These are phyloP conservation scores for Chlorospingus flavigularis DNA, from an alignment of 2,797 vertebrate species.

Conservation along the genomic window DNA sequence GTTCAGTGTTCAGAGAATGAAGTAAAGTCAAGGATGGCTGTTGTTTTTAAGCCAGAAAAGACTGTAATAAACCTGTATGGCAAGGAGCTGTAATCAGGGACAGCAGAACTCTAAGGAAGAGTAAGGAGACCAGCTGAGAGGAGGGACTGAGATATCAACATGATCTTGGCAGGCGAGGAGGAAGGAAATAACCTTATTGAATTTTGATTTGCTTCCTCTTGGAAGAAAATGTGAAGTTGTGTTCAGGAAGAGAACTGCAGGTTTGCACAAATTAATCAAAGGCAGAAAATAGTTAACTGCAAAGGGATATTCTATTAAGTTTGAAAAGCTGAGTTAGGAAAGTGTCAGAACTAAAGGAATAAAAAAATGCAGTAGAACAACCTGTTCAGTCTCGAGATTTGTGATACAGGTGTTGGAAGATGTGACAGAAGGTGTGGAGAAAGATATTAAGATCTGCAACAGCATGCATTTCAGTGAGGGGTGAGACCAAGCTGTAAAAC, in stretches of 20 bases:
- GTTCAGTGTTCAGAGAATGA: not conserved
- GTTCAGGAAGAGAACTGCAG: not conserved
- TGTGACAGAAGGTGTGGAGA: not conserved
- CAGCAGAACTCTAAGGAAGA: not conserved
- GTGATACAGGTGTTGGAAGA: fast-evolving
- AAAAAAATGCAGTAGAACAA: not conserved
- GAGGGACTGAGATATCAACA: not conserved
- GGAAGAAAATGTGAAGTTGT: not conserved
- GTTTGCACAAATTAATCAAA: not conserved
- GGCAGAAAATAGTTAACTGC: not conserved
- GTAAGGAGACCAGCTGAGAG: not conserved
- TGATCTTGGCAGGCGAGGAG: not conserved
- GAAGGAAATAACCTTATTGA: not conserved
- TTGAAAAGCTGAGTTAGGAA: not conserved
- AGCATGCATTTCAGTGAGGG: not conserved
- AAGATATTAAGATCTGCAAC: not conserved
- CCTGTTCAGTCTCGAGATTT: not conserved
- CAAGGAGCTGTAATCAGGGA: not conserved
- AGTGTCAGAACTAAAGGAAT: not conserved
- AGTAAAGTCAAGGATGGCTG: not conserved
- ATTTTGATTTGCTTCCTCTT: not conserved
- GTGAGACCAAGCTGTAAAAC: not conserved
- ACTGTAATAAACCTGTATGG: not conserved
- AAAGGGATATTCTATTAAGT: not conserved
- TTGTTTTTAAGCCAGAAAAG: not conserved